Conservation (phyloP, 2,113 vertebrate species). For the Carollia perspicillata region DNA sequence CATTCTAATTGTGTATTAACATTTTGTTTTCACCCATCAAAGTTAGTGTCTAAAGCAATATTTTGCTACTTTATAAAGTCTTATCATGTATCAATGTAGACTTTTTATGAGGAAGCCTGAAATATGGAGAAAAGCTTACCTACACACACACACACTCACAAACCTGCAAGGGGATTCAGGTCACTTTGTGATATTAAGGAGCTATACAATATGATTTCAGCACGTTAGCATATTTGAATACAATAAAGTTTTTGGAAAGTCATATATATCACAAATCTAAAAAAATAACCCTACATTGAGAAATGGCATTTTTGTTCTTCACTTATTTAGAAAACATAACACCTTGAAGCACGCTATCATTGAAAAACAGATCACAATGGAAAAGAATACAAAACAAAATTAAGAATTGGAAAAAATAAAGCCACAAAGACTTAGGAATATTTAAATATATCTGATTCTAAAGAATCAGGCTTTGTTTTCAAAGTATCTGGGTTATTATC, state of each 20-base stretch:
- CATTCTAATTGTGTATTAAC: not conserved
- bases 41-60: not conserved
- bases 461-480: not conserved
- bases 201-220: not conserved
- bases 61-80: not conserved
- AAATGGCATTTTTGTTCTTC: not conserved
- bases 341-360: not conserved
- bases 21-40: not conserved
- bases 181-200: not conserved
- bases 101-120: not conserved
- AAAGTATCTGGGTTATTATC: not conserved
- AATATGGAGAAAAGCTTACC: not conserved
- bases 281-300: not conserved
- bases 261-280: not conserved
- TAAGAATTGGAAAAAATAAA: not conserved
- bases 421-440: not conserved
- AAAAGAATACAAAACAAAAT: not conserved
- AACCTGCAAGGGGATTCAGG: not conserved
- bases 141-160: not conserved
- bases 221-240: not conserved
- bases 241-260: not conserved
- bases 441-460: not conserved
- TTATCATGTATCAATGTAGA: not conserved
- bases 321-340: not conserved
- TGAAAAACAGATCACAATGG: not conserved